phyloP scores from a whole-genome alignment of 2,797 vertebrate species.

The Cichlasoma orientale region DNA sequence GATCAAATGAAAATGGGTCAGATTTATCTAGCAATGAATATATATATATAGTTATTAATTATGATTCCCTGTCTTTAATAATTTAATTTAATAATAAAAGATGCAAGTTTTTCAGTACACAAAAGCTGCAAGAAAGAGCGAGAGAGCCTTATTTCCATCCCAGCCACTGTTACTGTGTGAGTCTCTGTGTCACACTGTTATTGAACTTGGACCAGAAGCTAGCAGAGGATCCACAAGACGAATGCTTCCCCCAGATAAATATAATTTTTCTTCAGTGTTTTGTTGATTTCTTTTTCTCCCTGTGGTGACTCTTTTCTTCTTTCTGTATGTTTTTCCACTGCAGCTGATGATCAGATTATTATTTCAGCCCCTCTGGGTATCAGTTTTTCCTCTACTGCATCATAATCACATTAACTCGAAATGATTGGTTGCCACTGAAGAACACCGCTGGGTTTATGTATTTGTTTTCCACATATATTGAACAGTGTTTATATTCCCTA shows the following conservation, averaged over 20 bases:
- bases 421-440: background rate
- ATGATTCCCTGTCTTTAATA: background rate
- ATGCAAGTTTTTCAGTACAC: background rate
- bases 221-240: background rate
- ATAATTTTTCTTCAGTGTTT: slow-evolving; percentile 5
- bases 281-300: slow-evolving; percentile 12
- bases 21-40: background rate
- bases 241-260: background rate
- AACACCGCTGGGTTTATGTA: background rate
- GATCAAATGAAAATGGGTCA: background rate
- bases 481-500: background rate
- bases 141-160: background rate
- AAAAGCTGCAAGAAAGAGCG: background rate
- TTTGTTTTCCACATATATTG: background rate
- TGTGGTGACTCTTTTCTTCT: background rate
- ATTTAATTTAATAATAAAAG: background rate
- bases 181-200: background rate
- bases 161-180: background rate
- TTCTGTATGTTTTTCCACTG: slow-evolving; percentile 6
- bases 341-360: slow-evolving; percentile 19
- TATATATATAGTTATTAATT: too few species aligned
- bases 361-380: slow-evolving; percentile 16
- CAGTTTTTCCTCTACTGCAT: slow-evolving; percentile 4
- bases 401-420: slow-evolving; percentile 9
- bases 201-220: background rate